Conservation (phyloP, 2,888 invertebrate genomes). For the Bruchidius siliquastri region DNA sequence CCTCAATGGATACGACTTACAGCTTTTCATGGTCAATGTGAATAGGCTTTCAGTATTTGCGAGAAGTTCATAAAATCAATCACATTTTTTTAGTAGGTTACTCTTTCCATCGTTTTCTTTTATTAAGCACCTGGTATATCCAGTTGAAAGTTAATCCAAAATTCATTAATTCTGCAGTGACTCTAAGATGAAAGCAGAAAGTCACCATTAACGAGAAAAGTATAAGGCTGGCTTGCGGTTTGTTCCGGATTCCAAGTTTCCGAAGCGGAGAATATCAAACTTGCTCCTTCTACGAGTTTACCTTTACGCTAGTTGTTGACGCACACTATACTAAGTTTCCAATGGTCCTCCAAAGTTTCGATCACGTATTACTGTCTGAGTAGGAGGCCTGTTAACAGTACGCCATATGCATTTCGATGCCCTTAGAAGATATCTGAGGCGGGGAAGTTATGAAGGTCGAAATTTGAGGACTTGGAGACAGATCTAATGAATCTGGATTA, state of each 20-base stretch:
- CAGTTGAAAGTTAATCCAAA: background rate
- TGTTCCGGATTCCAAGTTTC: background rate
- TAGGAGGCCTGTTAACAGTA: background rate
- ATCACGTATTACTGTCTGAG: background rate
- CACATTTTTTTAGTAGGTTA: no score
- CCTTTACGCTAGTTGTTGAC: background rate
- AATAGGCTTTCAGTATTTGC: no score
- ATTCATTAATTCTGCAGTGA: background rate
- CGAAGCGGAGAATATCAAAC: background rate
- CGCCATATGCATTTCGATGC: background rate
- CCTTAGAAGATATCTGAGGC: background rate
- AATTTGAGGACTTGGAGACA: no score
- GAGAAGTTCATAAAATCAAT: no score
- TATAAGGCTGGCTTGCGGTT: background rate
- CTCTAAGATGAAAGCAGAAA: background rate
- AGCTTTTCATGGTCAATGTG: no score
- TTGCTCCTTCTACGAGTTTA: background rate
- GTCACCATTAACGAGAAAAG: background rate
- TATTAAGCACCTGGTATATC: background rate
- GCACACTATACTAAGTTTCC: background rate
- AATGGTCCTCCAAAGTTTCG: background rate
- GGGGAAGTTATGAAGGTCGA: background rate
- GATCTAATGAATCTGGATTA: no score
- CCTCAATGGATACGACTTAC: no score
- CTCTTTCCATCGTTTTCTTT: no score